Base-by-base conservation (phyloP, 2,797 vertebrate genomes). In the Chromobotia macracanthus region DNA sequence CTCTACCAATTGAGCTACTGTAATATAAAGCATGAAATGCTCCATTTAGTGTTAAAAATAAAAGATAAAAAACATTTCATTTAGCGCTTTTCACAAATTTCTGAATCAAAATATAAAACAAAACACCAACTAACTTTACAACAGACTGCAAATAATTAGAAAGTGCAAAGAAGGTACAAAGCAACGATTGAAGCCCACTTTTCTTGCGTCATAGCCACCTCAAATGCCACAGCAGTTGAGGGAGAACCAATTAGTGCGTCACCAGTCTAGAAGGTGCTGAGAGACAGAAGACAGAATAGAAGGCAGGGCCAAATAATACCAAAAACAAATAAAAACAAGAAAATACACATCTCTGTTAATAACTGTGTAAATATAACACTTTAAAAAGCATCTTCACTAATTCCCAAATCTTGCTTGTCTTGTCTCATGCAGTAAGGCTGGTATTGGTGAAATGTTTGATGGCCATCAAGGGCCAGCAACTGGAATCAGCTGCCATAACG, bases 401-500 rank as follows among this genome's bases (percentile, higher is more conserved):
- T 21, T 77, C 7, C 44, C 10, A 46, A 31, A 64, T 23, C 12
- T 4, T 48, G 19, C 1, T 64, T 50, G n/a, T 53, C 11, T 78
- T 63, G 55, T 77, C 61, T 12, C 69, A 21, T 82, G 9, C 92
- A 96, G 95, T 90, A 96, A 95, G 89, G 94, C 95, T 48, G 95
- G 95, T 65, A 96, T 96, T 25, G 93, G 93, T 55, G 94, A 96
- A 83, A 92, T 95, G 86, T 96, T 96, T 50, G 94, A 95, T 84
- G 95, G 95, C 66, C 95, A 96, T 81, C 94, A 95, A 85, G 95
- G 95, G 13, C 95, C 95, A 0, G 94, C 95, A 63, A 96, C 95
- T 1, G 95, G 95, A 87, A 95, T 96, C 87, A 95, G 94, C 31
- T 96, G 95, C 85, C 95, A 96, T 84, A 94, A 94, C 89, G 94